A percentile compares a stretch with the other conserved stretches of the same genome.
phyloP scores from a whole-genome alignment of 2,888 invertebrate genomes.

The Onchidella celtica region DNA sequence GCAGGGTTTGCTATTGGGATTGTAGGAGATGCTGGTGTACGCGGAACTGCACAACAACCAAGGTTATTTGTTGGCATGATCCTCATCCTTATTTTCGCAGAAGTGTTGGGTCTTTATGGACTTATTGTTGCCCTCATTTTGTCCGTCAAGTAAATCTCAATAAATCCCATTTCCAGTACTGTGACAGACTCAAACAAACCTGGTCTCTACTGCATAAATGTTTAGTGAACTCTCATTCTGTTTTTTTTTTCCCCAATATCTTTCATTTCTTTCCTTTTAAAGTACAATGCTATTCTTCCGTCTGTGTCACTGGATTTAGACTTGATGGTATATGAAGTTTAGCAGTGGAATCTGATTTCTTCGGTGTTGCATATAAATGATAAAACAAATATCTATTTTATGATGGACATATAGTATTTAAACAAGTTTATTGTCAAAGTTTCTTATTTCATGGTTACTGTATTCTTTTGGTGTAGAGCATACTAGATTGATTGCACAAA shows the following conservation, averaged over 20 bases:
- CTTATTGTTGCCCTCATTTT: slow-evolving; percentile 99
- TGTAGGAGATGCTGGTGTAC: slow-evolving; percentile 99
- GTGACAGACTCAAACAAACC: not conserved
- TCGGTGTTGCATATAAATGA: too few relatives aligned
- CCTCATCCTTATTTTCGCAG: slow-evolving; percentile 99
- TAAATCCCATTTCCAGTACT: not conserved
- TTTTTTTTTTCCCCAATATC: not conserved
- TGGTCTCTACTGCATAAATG: not conserved
- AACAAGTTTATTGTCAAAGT: not conserved
- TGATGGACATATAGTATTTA: too few relatives aligned
- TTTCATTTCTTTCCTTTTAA: too few relatives aligned
- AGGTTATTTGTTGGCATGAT: slow-evolving; percentile 99
- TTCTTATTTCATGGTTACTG: not conserved
- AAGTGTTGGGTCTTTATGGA: slow-evolving; percentile 99
- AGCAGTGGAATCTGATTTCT: not conserved
- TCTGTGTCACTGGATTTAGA: not conserved
- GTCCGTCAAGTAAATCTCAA: slow-evolving; percentile 83
- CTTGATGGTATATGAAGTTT: not conserved
- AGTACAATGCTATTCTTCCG: too few relatives aligned
- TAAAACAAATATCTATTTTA: too few relatives aligned
- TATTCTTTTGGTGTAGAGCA: not conserved
- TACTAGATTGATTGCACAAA: too few relatives aligned
- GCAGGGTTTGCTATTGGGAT: slow-evolving; percentile 99
- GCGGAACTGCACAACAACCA: slow-evolving; percentile 99
- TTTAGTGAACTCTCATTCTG: not conserved